These are phyloP conservation scores for Amblyjoppa fuscipennis DNA, from an alignment of 2,888 invertebrate species.

Conservation along the genomic window DNA sequence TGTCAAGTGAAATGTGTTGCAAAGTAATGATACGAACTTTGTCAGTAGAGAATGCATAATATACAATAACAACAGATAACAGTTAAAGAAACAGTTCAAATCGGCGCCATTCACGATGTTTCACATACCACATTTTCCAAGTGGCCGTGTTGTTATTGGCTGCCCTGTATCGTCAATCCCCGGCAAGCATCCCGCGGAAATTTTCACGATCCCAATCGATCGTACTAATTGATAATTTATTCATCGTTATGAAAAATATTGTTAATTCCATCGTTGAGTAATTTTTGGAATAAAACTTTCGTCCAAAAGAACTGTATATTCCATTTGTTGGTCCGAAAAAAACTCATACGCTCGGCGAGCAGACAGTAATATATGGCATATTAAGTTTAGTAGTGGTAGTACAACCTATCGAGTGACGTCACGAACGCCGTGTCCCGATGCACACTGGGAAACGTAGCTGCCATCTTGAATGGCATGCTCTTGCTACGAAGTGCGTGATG, in stretches of 20 bases:
- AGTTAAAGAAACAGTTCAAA: background rate
- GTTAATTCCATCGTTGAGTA: background rate
- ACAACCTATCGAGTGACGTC: constrained; percentile 58
- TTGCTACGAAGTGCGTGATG: constrained; percentile 79
- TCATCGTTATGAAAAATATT: background rate
- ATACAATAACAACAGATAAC: background rate
- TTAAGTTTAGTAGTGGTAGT: constrained; percentile 8
- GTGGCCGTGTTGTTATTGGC: background rate
- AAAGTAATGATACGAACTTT: background rate
- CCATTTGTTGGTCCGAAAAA: background rate
- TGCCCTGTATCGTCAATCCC: background rate
- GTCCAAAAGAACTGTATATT: background rate
- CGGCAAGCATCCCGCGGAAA: constrained; percentile 16
- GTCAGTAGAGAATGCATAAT: background rate
- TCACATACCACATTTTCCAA: background rate
- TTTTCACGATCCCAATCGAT: constrained; percentile 19
- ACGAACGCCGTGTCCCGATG: constrained; percentile 68
- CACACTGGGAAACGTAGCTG: constrained; percentile 75
- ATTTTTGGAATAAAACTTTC: background rate
- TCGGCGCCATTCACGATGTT: background rate
- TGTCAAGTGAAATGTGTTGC: too few species aligned
- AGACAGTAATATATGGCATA: background rate
- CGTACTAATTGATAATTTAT: background rate
- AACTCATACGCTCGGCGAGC: background rate
- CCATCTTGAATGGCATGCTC: constrained; percentile 84